These are phyloP conservation scores for Miltochrista miniata DNA, from an alignment of 2,888 invertebrate genomes.

Conservation along the genomic window DNA sequence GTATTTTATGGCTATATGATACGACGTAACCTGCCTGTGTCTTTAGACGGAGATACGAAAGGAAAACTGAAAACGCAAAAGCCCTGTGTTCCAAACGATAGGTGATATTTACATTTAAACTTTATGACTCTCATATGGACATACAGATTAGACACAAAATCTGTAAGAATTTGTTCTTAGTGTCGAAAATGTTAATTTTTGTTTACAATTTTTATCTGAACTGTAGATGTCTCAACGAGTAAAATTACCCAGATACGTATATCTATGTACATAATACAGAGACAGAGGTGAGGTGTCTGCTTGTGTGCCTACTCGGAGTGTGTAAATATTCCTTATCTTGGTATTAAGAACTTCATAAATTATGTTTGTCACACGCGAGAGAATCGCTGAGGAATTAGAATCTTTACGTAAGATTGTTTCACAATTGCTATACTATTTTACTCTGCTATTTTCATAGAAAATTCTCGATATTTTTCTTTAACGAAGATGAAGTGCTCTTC, in stretches of 20 bases:
- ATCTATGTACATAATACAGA: slow-evolving; percentile 76
- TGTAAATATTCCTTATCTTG: slow-evolving; percentile 80
- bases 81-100: slow-evolving; percentile 18
- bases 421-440: neutral
- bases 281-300: slow-evolving; percentile 74
- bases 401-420: slow-evolving; percentile 6
- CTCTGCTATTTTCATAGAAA: slow-evolving; percentile 1
- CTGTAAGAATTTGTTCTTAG: slow-evolving; percentile 48
- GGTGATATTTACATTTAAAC: slow-evolving; percentile 35
- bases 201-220: slow-evolving; percentile 72
- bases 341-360: slow-evolving; percentile 83
- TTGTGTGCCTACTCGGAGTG: slow-evolving; percentile 68
- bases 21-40: slow-evolving; percentile 4
- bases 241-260: slow-evolving; percentile 76
- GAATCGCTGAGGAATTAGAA: slow-evolving; percentile 46
- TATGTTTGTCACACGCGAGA: slow-evolving; percentile 79
- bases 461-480: neutral
- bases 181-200: slow-evolving; percentile 58
- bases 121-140: slow-evolving; percentile 40
- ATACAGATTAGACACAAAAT: slow-evolving; percentile 44
- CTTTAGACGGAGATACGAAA: slow-evolving; percentile 8
- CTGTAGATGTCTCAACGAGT: slow-evolving; percentile 73
- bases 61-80: slow-evolving; percentile 25
- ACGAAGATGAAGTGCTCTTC: too few species aligned
- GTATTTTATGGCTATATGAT: neutral